phyloP scores from a whole-genome alignment of 2,797 vertebrate species.

The Chiloscyllium punctatum region DNA sequence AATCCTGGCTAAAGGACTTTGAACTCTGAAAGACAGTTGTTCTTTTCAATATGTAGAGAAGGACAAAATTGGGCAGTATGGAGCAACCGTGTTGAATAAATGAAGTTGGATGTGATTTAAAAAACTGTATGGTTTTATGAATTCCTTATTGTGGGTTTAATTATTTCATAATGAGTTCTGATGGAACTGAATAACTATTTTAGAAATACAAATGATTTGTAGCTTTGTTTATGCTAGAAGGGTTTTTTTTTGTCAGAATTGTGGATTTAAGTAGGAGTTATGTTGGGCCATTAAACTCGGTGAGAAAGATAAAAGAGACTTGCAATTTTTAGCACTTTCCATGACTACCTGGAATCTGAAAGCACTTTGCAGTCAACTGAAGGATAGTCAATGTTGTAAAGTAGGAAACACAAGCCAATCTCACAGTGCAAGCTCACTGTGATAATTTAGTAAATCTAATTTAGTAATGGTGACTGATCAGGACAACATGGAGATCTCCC shows the following conservation, averaged over 20 bases:
- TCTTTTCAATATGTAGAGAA: constrained; percentile 31
- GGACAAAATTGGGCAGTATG: constrained; percentile 37
- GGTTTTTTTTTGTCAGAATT: background rate
- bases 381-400: background rate
- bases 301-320: background rate
- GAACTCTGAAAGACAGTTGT: background rate
- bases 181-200: background rate
- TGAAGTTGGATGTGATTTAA: background rate
- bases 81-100: constrained; percentile 21
- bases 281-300: background rate
- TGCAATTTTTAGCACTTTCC: background rate
- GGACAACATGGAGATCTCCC: background rate
- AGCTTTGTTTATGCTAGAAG: background rate
- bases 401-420: background rate
- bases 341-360: background rate
- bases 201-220: background rate
- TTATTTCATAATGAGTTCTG: background rate
- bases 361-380: background rate
- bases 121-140: background rate
- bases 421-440: background rate
- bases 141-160: constrained; percentile 42
- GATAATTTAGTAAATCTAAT: background rate
- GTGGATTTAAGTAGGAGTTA: background rate
- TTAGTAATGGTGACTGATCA: background rate
- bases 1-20: background rate